Evolutionary conservation across 2,797 vertebrate species (phyloP), one percentile per base, ranked within the genome.

Genomic region (Danio jaintianensis): DNA sequence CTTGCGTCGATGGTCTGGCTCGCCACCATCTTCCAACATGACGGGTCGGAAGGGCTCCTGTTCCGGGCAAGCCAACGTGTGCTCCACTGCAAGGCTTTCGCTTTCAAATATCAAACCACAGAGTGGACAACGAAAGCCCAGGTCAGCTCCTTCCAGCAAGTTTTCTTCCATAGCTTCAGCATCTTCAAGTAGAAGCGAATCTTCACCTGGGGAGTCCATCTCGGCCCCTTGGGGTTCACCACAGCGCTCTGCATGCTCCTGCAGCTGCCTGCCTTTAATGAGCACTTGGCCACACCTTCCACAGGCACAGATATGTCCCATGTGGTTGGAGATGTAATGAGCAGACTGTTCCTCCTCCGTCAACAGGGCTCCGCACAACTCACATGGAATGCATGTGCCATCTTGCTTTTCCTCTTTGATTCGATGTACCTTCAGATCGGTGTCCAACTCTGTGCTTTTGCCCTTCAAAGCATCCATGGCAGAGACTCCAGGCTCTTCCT

Each of bases 251-350:
- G 98, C 98, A 0, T 99, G 97, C 79, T 99, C 97, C 91, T 98
- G 97, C 40, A 99, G 91, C 89, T 97, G 97, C 67, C 96, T 95
- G 18, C 98, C 98, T 91, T 98, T 98, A 78, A 99, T 96, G 38
- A 99, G 93, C 77, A 99, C 96, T 87, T 96, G 97, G 75, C 98
- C 98, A 4, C 98, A 99, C 68, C 98, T 94, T 15, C 98, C 98
- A 16, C 98, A 99, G 0, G 98, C 98, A 18, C 98, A 99, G 83
- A 99, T 98, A 78, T 97, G 97, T 79, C 96, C 96, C 90, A 98
- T 96, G 89, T 99, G 98, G 89, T 93, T 96, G 88, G 98, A 96
- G 86, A 99, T 94, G 88, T 98, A 98, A 92, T 99, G 98, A 68
- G 95, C 92, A 0, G 97, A 96, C 83, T 95, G 91, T 85, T 98